Evolutionary conservation across 2,888 invertebrate genomes (phyloP).

Genomic region (Cosmia trapezina): DNA sequence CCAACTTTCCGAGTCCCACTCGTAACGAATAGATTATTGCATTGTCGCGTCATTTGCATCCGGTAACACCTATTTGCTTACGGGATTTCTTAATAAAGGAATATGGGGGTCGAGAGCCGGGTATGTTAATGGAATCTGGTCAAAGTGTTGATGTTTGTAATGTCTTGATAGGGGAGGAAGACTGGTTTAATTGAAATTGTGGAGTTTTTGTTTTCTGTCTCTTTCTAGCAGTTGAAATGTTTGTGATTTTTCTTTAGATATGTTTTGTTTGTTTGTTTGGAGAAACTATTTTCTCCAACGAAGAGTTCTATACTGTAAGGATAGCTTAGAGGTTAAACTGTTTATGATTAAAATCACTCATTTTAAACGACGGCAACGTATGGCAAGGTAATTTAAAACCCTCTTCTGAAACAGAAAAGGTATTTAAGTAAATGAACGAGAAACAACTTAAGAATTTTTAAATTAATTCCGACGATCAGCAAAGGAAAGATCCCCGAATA

Average conservation of each 20-base stretch:
- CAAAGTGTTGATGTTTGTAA: conserved; percentile 43
- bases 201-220: neutral
- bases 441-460: conserved; percentile 30
- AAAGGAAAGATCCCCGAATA: conserved; percentile 40
- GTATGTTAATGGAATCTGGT: conserved; percentile 57
- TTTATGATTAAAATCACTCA: neutral
- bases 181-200: conserved; percentile 31
- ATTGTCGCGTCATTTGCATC: conserved; percentile 82
- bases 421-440: conserved; percentile 15
- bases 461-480: conserved; percentile 39
- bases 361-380: neutral
- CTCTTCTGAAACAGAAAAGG: neutral
- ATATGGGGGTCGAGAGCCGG: conserved; percentile 41
- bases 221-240: neutral
- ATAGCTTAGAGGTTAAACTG: neutral
- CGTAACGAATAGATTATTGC: conserved; percentile 79
- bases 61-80: conserved; percentile 75
- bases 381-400: neutral
- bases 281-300: too few relatives aligned
- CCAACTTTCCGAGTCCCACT: conserved; percentile 57
- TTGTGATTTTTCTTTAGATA: too few relatives aligned
- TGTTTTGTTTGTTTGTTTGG: too few relatives aligned
- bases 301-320: too few relatives aligned
- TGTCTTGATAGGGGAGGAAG: conserved; percentile 4
- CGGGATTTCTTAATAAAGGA: conserved; percentile 62